Evolutionary conservation across 2,888 invertebrate species (phyloP), one percentile per base, ranked within the genome.

Genomic region (Subacronicta megacephala): DNA sequence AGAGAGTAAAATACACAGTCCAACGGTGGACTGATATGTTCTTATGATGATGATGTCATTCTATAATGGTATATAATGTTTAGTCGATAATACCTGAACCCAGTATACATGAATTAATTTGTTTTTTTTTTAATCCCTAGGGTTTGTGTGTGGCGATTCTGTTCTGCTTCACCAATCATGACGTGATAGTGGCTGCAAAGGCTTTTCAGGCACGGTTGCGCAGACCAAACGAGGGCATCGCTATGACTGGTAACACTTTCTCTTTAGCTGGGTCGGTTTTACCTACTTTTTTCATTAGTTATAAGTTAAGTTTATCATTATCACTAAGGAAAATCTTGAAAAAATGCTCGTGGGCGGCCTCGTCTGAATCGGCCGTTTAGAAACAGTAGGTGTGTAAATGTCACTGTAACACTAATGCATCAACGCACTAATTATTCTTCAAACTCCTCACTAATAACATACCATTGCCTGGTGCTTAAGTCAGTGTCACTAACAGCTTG

Each of bases 91-190:
- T n/a, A n/a, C n/a, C n/a, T n/a, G n/a, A n/a, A n/a, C n/a, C n/a
- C n/a, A n/a, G n/a, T n/a, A n/a, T n/a, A 29, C 29, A 12, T 12
- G 10, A 35, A 6, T 15, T 1, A 13, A 35, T 35, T 35, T 7
- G 15, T 35, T 9, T 7, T 15, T 36, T 26, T 10, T 26, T 41
- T 26, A 1, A 15, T 29, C 3, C 10, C 12, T 76, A 96, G 96
- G 97, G 97, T 23, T 88, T 96, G 26, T 96, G 96, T 77, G 96
- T 97, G 4, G 95, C 97, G 0, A 94, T 96, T 44, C 90, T 97
- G 6, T 96, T 96, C 81, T 96, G 96, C 81, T 97, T 97, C 90
- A 96, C 96, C 69, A 97, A 97, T 86, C 96, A 96, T 64, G 97
- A 97, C 83, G 97, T 97, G 10, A 90, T 94, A 51, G 90, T 92